These are phyloP conservation scores for Clarias macrocephalus DNA, from an alignment of 2,113 vertebrate species.

Conservation along the genomic window DNA sequence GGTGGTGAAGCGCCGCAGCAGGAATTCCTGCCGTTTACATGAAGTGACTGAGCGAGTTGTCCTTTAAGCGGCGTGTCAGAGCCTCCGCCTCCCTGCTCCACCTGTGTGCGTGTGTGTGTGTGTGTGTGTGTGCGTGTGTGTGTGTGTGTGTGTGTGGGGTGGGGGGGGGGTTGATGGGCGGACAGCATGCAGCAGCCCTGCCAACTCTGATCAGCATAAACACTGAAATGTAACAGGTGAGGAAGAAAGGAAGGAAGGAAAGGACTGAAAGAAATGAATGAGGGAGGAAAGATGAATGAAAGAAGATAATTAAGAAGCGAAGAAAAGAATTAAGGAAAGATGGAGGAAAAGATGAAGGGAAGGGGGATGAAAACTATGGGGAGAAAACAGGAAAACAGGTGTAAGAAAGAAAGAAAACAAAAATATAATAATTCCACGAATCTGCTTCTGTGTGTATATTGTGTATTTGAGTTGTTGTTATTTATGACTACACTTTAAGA, in stretches of 20 bases:
- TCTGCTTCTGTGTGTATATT: no score
- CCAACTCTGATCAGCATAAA: not conserved
- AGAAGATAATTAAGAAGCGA: not conserved
- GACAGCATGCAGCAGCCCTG: slow-evolving; percentile 17
- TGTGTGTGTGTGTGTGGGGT: no score
- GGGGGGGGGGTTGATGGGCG: no score
- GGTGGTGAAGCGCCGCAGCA: slow-evolving; percentile 36
- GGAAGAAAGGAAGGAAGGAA: not conserved
- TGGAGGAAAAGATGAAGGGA: not conserved
- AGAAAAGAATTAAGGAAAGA: not conserved
- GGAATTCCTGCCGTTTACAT: slow-evolving; percentile 50
- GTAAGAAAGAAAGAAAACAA: not conserved
- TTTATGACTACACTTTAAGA: not conserved
- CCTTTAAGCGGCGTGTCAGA: slow-evolving; percentile 56
- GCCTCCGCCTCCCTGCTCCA: slow-evolving; percentile 25
- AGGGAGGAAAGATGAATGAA: no score
- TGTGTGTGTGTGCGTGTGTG: slow-evolving; percentile 31
- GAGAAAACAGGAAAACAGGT: no score
- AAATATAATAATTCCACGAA: no score
- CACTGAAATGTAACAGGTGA: not conserved
- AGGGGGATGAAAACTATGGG: no score
- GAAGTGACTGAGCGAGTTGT: slow-evolving; percentile 53
- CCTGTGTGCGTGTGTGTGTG: slow-evolving; percentile 32
- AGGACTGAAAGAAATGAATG: not conserved
- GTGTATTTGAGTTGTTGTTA: not conserved